These are phyloP conservation scores for Solen grandis DNA, from an alignment of 1,140 invertebrate species.

Conservation along the genomic window DNA sequence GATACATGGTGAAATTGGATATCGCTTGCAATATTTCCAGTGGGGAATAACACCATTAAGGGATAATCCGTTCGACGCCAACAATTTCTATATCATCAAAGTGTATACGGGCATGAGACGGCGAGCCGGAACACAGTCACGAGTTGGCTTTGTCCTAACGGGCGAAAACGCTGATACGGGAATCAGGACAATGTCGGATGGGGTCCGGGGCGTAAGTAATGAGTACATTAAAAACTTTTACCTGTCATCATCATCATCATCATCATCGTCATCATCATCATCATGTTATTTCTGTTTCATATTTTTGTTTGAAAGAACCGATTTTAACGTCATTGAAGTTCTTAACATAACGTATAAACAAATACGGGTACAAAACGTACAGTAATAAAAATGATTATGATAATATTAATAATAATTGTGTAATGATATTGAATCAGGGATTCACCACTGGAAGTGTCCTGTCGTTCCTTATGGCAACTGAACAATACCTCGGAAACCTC, in stretches of 20 bases:
- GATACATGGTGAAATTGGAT: no score
- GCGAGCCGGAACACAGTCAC: conserved; percentile 75
- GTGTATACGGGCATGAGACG: conserved; percentile 77
- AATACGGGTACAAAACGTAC: no score
- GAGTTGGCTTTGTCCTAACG: conserved; percentile 75
- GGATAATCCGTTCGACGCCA: conserved; percentile 77
- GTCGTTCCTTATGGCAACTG: conserved; percentile 74
- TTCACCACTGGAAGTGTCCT: conserved; percentile 72
- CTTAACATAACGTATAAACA: no score
- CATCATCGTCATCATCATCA: no score
- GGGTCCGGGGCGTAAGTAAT: conserved; percentile 66
- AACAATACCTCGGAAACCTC: conserved; percentile 72
- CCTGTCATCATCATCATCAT: background rate
- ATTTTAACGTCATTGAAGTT: no score
- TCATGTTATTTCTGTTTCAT: no score
- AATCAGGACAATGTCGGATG: conserved; percentile 74
- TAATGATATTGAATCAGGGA: conserved; percentile 66
- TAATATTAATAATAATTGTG: no score
- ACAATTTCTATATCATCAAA: conserved; percentile 77
- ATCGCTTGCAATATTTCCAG: no score
- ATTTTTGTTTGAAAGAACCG: no score
- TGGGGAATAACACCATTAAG: conserved; percentile 78
- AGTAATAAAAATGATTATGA: no score
- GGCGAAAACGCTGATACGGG: conserved; percentile 77
- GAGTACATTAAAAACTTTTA: background rate